phyloP scores from a whole-genome alignment of 2,797 vertebrate species.

The Vireo griseus region DNA sequence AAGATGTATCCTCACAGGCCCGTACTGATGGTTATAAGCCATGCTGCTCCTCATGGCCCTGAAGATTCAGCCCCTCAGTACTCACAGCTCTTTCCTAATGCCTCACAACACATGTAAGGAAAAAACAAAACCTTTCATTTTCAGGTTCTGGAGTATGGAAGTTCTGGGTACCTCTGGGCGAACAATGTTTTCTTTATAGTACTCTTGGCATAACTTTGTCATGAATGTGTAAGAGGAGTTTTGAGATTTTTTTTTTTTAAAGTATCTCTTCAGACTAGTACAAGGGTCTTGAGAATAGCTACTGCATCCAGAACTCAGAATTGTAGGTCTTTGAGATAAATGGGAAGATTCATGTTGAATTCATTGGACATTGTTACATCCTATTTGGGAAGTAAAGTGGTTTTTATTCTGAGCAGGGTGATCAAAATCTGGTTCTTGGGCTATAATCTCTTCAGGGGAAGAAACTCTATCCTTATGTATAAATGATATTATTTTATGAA shows the following conservation, averaged over 20 bases:
- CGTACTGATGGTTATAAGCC: conserved; percentile 92
- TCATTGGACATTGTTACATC: background rate
- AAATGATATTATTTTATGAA: background rate
- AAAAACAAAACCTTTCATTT: conserved; percentile 5
- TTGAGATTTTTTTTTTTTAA: background rate
- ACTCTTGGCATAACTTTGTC: background rate
- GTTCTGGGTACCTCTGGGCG: background rate
- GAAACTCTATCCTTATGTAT: background rate
- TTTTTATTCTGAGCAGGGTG: background rate
- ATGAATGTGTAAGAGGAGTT: background rate
- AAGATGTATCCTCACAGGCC: conserved; percentile 91
- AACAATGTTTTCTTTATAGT: background rate
- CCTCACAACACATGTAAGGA: conserved; percentile 95
- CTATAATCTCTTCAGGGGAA: background rate
- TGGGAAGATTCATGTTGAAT: background rate
- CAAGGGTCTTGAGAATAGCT: background rate
- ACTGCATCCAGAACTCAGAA: background rate
- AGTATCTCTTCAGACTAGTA: background rate
- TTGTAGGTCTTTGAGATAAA: background rate
- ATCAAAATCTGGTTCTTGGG: background rate
- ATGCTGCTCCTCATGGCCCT: conserved; percentile 90
- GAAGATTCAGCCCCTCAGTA: conserved; percentile 93
- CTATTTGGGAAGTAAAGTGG: background rate
- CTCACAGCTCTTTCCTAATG: conserved; percentile 89
- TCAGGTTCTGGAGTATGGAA: background rate